Base-by-base conservation (phyloP, 2,113 vertebrate genomes). In the Psilopsiagon aurifrons region DNA sequence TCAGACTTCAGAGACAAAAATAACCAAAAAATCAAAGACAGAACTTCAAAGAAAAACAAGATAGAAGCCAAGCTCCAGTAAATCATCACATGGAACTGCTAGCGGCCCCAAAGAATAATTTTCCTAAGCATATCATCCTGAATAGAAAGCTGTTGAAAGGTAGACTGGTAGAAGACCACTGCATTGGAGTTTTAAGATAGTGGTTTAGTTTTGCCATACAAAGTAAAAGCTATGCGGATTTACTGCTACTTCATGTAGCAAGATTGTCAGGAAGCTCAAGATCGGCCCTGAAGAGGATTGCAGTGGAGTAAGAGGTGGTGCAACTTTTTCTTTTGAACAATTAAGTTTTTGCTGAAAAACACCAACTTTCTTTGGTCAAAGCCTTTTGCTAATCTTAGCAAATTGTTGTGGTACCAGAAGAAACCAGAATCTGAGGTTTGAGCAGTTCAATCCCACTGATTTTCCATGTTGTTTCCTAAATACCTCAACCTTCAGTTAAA, bases 31-130 rank as follows among this genome's bases (percentile, higher is more conserved):
- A 83, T 77, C 76, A 96, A 96, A 95, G 74, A 17, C 93, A 37
- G 39, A 80, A 66, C 83, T 95, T 96, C 87, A 95, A 96, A 95
- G 94, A 69, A 78, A 96, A 96, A 47, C n/a, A 89, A 73, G 35
- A 22, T 69, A 78, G 43, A 89, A 96, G 76, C 83, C 83, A 92
- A 95, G 88, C 79, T 83, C 47, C 51, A 71, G 54, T 77, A 96
- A 88, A 82, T 90, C 79, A 92, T 93, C 86, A 95, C 37, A 55
- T 33, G 19, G 22, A 94, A 51, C 71, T 74, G 29, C 89, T 79
- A 75, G 55, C 90, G 74, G 85, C 74, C 51, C 37, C 44, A 83
- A 75, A 86, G 44, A 79, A 89, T 62, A 13, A n/a, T 86, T 92
- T 91, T 80, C 12, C 59, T 90, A 55, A 85, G 35, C 35, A 28